phyloP scores from a whole-genome alignment of 2,113 vertebrate species.

The Ceyx cyanopectus region DNA sequence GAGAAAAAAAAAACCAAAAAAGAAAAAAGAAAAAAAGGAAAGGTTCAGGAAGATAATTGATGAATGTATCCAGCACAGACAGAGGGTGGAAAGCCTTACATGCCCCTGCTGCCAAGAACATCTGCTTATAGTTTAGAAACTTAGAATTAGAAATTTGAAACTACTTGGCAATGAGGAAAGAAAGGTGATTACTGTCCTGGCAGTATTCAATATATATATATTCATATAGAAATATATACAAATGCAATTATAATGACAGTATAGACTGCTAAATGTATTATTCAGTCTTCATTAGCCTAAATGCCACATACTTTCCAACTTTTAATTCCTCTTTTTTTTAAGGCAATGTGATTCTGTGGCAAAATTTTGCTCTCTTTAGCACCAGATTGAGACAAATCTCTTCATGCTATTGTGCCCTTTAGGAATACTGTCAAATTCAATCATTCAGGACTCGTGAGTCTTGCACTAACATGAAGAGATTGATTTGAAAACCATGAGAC shows the following conservation, averaged over 20 bases:
- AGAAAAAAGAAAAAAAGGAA: neutral
- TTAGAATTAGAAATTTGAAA: neutral
- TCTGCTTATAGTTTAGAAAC: neutral
- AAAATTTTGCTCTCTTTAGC: slow-evolving; percentile 29
- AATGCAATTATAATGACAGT: neutral
- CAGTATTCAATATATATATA: neutral
- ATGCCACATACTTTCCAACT: neutral
- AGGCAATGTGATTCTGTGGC: neutral
- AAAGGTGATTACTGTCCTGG: neutral
- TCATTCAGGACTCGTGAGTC: slow-evolving; percentile 39
- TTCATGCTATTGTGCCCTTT: slow-evolving; percentile 45
- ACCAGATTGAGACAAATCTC: slow-evolving; percentile 45
- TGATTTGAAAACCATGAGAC: slow-evolving; percentile 40
- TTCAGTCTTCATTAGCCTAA: neutral
- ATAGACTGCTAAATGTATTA: neutral
- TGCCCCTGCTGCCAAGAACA: neutral
- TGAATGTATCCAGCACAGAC: neutral
- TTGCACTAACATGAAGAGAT: slow-evolving; percentile 60
- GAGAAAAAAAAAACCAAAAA: neutral
- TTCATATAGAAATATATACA: neutral
- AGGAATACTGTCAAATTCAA: slow-evolving; percentile 65
- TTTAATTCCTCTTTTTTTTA: slow-evolving; percentile 16
- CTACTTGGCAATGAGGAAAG: neutral
- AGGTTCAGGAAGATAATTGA: neutral
- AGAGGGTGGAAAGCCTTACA: neutral